Evolutionary conservation across 1,140 invertebrate species (phyloP).

Genomic region (Odontomachus brunneus): DNA sequence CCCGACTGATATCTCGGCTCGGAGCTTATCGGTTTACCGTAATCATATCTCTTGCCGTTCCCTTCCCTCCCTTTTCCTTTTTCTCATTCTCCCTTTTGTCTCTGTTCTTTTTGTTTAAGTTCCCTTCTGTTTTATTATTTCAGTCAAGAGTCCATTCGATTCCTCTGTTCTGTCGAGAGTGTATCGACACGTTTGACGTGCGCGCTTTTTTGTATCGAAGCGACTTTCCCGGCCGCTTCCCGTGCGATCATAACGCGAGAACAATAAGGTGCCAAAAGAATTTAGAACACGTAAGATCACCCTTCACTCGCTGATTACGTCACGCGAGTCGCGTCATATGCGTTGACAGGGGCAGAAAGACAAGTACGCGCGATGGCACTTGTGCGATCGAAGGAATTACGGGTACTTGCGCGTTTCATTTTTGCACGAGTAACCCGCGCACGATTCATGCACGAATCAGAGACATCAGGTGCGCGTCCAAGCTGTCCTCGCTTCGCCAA

Average conservation of each 20-base stretch:
- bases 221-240: background rate
- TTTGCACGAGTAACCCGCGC: background rate
- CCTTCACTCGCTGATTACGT: conserved; percentile 1
- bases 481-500: too few relatives aligned
- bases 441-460: conserved; percentile 13
- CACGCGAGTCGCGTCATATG: background rate
- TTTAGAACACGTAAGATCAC: conserved; percentile 44
- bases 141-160: background rate
- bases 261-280: conserved; percentile 54
- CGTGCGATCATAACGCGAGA: conserved; percentile 24
- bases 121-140: too few relatives aligned
- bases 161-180: background rate
- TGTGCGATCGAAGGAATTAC: conserved; percentile 2
- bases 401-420: conserved; percentile 10
- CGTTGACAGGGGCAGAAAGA: background rate
- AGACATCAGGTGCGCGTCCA: too few relatives aligned
- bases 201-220: background rate
- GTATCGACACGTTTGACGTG: background rate
- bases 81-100: background rate
- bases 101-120: conserved; percentile 9
- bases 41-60: too few relatives aligned
- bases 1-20: background rate
- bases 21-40: too few relatives aligned
- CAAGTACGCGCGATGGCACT: conserved; percentile 8
- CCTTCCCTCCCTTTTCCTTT: background rate